Evolutionary conservation across 2,888 invertebrate genomes (phyloP).

Genomic region (Hecatera dysodea): DNA sequence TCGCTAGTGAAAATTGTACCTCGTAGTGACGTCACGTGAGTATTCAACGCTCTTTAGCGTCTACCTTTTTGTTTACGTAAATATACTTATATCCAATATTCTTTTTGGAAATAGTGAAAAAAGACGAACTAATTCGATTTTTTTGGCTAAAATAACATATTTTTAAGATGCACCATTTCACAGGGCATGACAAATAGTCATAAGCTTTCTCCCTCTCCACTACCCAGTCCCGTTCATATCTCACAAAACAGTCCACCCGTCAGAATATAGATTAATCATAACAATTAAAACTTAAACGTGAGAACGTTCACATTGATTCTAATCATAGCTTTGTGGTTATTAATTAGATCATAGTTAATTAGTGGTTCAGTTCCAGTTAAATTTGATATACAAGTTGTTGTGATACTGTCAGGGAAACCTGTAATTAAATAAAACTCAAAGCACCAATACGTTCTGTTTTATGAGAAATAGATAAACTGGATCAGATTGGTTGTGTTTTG

Average conservation of each 20-base stretch:
- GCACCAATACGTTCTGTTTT: not conserved
- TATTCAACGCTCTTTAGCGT: too few relatives aligned
- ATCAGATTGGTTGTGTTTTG: too few relatives aligned
- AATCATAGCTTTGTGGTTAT: constrained; percentile 76
- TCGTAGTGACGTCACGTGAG: too few relatives aligned
- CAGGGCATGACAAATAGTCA: not conserved
- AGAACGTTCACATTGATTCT: constrained; percentile 80
- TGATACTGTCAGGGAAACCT: constrained; percentile 26
- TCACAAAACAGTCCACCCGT: constrained; percentile 73
- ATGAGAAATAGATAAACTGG: not conserved
- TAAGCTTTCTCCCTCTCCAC: constrained; percentile 2
- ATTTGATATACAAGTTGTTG: constrained; percentile 60
- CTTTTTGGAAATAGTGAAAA: too few relatives aligned
- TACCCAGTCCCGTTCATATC: constrained; percentile 41
- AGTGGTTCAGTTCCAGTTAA: constrained; percentile 52
- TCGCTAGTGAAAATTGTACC: too few relatives aligned
- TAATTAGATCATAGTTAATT: constrained; percentile 73
- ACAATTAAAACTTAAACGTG: constrained; percentile 80
- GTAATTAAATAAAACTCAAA: constrained; percentile 26
- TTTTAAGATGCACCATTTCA: not conserved
- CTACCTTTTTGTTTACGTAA: too few relatives aligned
- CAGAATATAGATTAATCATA: constrained; percentile 85
- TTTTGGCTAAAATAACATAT: too few relatives aligned
- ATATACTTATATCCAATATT: too few relatives aligned
- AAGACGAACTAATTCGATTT: too few relatives aligned